Evolutionary conservation across 2,888 invertebrate species (phyloP).

Genomic region (Drosophila eohydei): DNA sequence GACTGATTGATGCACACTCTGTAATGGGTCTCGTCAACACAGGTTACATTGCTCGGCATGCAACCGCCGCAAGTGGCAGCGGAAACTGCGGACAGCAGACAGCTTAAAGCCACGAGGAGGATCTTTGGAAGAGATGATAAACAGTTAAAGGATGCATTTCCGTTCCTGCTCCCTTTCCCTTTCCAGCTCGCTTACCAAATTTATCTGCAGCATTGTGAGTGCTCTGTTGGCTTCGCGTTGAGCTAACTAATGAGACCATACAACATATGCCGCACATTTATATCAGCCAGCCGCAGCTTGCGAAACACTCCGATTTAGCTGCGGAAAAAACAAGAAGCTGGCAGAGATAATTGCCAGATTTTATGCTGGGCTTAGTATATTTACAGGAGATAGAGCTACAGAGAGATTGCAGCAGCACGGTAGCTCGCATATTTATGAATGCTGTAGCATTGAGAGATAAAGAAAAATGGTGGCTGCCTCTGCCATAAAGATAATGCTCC

Average conservation of each 20-base stretch:
- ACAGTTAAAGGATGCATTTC: background rate
- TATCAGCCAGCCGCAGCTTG: slow-evolving; percentile 28
- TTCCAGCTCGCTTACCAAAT: slow-evolving; percentile 50
- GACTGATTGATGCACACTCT: slow-evolving; percentile 49
- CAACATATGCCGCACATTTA: slow-evolving; percentile 48
- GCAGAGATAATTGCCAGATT: slow-evolving; percentile 27
- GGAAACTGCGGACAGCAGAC: slow-evolving; percentile 16
- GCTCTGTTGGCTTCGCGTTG: background rate
- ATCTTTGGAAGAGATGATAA: slow-evolving; percentile 10
- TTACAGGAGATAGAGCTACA: slow-evolving; percentile 5
- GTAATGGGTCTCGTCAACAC: slow-evolving; percentile 70
- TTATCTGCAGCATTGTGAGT: slow-evolving; percentile 44
- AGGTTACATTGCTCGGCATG: slow-evolving; percentile 60
- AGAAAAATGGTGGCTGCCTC: background rate
- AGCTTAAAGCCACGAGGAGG: slow-evolving; percentile 31
- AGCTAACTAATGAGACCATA: slow-evolving; percentile 43
- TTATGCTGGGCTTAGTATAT: slow-evolving; percentile 42
- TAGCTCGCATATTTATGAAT: slow-evolving; percentile 52
- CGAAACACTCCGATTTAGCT: background rate
- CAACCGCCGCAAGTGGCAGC: slow-evolving; percentile 60
- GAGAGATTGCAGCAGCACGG: slow-evolving; percentile 35
- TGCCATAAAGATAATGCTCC: slow-evolving; percentile 57
- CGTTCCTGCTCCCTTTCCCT: no score
- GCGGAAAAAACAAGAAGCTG: background rate
- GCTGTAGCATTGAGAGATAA: slow-evolving; percentile 69